Percentiles rank a stretch among this genome's conserved stretches.
phyloP scores from a whole-genome alignment of 2,113 vertebrate genomes.

The Rhodinocichla rosea region DNA sequence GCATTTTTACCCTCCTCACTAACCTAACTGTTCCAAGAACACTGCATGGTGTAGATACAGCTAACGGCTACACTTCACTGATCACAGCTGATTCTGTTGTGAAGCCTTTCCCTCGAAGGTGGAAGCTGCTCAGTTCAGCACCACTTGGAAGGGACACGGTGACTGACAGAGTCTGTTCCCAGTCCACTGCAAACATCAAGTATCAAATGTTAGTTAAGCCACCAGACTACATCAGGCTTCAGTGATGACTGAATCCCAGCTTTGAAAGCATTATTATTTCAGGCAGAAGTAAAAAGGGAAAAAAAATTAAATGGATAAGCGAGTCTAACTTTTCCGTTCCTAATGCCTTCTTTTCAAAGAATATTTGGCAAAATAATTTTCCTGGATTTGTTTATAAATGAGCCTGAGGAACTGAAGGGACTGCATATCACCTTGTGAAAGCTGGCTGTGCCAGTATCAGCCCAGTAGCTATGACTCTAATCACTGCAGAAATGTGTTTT shows the following conservation, averaged over 20 bases:
- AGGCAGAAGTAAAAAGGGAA: neutral
- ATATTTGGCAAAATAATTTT: neutral
- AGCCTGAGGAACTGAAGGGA: neutral
- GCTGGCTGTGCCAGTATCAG: neutral
- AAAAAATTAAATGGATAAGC: accelerated
- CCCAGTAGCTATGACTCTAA: neutral
- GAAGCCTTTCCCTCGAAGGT: neutral
- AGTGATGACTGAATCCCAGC: neutral
- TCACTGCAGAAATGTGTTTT: neutral
- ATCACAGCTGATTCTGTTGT: neutral
- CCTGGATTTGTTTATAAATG: neutral
- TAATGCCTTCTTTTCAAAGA: neutral
- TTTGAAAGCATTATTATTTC: neutral
- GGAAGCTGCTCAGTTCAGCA: neutral
- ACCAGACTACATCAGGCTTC: neutral
- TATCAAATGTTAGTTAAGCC: neutral
- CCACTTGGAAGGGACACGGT: neutral
- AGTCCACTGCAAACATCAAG: neutral
- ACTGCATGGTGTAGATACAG: neutral
- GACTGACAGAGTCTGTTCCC: neutral
- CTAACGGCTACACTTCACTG: neutral
- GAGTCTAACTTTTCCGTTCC: neutral
- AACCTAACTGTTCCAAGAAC: neutral
- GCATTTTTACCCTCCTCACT: neutral
- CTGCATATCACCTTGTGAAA: neutral